phyloP scores from a whole-genome alignment of 2,797 vertebrate species.

The Fringilla coelebs region DNA sequence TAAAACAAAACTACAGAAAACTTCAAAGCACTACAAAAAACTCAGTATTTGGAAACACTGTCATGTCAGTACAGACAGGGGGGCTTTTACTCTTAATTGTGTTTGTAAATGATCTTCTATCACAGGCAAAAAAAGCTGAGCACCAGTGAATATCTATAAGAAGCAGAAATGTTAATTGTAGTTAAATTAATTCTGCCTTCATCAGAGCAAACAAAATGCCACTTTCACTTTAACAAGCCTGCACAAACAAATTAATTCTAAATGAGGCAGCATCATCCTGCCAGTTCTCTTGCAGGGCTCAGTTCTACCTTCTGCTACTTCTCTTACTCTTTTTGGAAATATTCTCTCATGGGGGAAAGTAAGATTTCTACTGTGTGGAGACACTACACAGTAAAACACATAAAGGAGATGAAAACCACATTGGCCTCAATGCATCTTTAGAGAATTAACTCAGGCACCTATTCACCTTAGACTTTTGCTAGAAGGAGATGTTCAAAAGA shows the following conservation, averaged over 20 bases:
- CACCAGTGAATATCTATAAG: neutral
- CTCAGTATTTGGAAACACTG: neutral
- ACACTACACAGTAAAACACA: neutral
- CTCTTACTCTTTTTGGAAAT: neutral
- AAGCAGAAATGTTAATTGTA: slow-evolving; percentile 31
- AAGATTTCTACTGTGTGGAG: neutral
- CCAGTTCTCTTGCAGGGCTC: neutral
- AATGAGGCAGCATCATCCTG: neutral
- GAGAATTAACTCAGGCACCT: neutral
- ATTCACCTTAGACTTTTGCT: neutral
- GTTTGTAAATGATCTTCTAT: neutral
- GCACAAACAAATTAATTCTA: slow-evolving; percentile 54
- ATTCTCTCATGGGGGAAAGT: neutral
- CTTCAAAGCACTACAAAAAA: neutral
- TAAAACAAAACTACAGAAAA: neutral
- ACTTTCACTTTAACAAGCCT: slow-evolving; percentile 37
- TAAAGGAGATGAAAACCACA: neutral
- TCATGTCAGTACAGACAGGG: neutral
- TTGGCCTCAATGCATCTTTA: neutral
- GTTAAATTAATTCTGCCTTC: slow-evolving; percentile 45
- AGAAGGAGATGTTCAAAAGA: neutral
- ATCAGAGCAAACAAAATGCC: slow-evolving; percentile 52
- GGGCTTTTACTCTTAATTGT: neutral
- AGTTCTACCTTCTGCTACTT: slow-evolving; percentile 19
- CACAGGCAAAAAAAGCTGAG: neutral